Base-by-base conservation (phyloP, 1,140 invertebrate genomes). In the Lepidurus apus region DNA sequence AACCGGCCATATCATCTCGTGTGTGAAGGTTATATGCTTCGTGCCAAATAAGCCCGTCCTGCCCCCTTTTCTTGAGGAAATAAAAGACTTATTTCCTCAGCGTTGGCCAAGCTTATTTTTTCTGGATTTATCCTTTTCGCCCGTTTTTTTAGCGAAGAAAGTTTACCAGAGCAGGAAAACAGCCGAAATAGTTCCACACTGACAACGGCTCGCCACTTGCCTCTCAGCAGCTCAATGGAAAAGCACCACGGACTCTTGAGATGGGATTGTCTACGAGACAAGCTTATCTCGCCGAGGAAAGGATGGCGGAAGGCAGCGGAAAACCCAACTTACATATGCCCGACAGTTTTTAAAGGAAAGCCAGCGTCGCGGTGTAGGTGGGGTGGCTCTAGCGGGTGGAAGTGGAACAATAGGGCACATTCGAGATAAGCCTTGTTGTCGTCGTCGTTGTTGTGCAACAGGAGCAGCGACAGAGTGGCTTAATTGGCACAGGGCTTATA, bases 221-320 rank as follows among this genome's bases (percentile, higher is more conserved):
- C 53, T 65, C 53, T 21, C 53, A 65, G 21, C 53, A 65, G 13
- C 53, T 65, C 53, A 65, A 21, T 21, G 53, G 53, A 65, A 65
- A 65, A 65, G 53, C 53, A 65, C 21, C 53, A 21, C 53, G 21
- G 53, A 13, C 53, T 65, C 53, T 65, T 65, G 17, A 65, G 53
- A 65, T 65, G 53, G 21, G 53, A 65, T 65, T 65, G 53, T 65
- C 53, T 65, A 65, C 53, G 13, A 65, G 53, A 65, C 53, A 65
- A 21, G 53, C 53, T 65, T 65, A 65, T 65, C 53, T 65, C 13
- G 53, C 53, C 53, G 21, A n/a, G 17, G 53, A 21, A 65, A 65
- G 53, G 53, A 65, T 21, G 21, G 53, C 53, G 5, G 21, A 65
- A 21, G 53, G 17, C 17, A 65, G 21, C 53, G 53, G 53, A 65